phyloP scores from a whole-genome alignment of 2,888 invertebrate species.

The Anthophora plumipes region DNA sequence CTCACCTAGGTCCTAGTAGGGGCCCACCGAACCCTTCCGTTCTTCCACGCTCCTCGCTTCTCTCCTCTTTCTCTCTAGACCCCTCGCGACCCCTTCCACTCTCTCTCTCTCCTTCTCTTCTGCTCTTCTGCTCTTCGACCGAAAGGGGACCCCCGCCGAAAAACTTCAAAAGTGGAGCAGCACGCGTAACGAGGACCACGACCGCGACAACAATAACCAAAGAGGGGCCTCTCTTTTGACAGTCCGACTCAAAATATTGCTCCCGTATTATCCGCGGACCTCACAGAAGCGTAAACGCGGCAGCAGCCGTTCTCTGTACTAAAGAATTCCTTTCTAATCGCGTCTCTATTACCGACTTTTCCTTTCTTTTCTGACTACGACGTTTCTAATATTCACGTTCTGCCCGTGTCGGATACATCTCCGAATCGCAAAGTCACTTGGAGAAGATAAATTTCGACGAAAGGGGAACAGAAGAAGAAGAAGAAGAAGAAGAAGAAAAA shows the following conservation, averaged over 20 bases:
- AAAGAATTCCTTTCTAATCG: conserved; percentile 38
- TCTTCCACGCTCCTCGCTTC: conserved; percentile 9
- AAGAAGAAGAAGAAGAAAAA: conserved; percentile 12
- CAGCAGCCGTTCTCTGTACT: not conserved
- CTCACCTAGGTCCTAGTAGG: conserved; percentile 69
- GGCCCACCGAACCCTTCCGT: conserved; percentile 51
- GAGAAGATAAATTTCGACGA: conserved; percentile 33
- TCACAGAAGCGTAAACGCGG: conserved; percentile 54
- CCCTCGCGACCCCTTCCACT: not conserved
- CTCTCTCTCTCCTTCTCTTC: not conserved
- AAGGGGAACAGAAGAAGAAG: conserved; percentile 19
- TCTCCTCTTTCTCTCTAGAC: not conserved
- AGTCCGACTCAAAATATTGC: conserved; percentile 69
- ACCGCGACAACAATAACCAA: conserved; percentile 58
- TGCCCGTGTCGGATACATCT: not conserved
- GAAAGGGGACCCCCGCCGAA: conserved; percentile 25
- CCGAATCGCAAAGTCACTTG: conserved; percentile 26
- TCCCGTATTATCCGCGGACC: conserved; percentile 54
- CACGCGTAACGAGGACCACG: conserved; percentile 55
- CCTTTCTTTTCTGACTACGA: no score
- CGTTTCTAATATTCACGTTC: not conserved
- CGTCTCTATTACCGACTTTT: not conserved
- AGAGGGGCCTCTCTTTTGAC: conserved; percentile 62
- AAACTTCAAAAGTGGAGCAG: conserved; percentile 66
- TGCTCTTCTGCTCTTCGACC: not conserved